phyloP scores from a whole-genome alignment of 2,888 invertebrate genomes.

The Noctua pronuba region DNA sequence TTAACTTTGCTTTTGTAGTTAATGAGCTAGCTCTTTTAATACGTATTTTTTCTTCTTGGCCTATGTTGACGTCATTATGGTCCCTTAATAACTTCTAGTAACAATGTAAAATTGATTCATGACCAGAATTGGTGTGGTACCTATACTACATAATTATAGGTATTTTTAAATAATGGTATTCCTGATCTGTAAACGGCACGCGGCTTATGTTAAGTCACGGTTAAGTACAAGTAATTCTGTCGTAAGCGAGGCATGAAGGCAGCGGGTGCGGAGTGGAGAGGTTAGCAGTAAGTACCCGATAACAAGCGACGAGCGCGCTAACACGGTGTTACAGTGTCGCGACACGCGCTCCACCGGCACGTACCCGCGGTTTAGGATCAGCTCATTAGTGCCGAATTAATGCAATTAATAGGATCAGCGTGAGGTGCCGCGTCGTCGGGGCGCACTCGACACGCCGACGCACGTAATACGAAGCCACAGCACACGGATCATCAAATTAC shows the following conservation, averaged over 20 bases:
- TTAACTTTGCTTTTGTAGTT: background rate
- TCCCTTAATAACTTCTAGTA: background rate
- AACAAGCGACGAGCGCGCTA: slow-evolving; percentile 12
- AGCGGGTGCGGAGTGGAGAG: background rate
- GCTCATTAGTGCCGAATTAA: slow-evolving; percentile 65
- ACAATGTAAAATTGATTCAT: background rate
- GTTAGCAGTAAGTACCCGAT: slow-evolving; percentile 5
- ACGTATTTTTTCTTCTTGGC: background rate
- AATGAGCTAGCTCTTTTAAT: background rate
- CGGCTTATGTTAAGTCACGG: background rate
- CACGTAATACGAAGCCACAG: slow-evolving; percentile 58
- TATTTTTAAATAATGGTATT: background rate
- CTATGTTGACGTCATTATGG: too few species aligned
- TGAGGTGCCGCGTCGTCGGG: slow-evolving; percentile 20
- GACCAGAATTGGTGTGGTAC: background rate
- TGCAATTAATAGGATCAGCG: slow-evolving; percentile 75
- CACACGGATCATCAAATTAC: slow-evolving; percentile 63
- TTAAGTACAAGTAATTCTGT: slow-evolving; percentile 1
- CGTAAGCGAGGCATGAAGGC: background rate
- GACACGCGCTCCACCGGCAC: background rate
- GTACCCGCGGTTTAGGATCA: slow-evolving; percentile 59
- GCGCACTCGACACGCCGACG: slow-evolving; percentile 16
- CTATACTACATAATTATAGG: too few species aligned
- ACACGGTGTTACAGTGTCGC: slow-evolving; percentile 26
- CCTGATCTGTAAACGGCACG: too few species aligned